Percentiles rank a stretch among this genome's conserved stretches.
Evolutionary conservation across 2,113 vertebrate genomes (phyloP).

Genomic region (Gallinago paraguaiae): DNA sequence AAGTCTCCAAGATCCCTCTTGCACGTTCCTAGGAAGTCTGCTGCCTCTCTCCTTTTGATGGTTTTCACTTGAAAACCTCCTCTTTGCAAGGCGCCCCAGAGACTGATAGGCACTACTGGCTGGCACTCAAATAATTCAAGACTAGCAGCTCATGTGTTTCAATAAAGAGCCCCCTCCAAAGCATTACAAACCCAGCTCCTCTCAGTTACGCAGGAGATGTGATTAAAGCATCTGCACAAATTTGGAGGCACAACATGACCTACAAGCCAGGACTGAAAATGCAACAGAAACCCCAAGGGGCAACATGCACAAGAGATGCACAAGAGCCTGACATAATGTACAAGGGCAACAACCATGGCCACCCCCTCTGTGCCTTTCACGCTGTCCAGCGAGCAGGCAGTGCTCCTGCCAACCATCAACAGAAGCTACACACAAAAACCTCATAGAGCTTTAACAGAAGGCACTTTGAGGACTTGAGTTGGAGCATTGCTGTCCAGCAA

Average conservation of each 20-base stretch:
- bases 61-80: not conserved
- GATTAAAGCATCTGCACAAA: not conserved
- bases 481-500: not conserved
- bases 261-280: not conserved
- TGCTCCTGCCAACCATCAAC: not conserved
- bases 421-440: not conserved
- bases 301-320: not conserved
- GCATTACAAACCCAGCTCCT: not conserved
- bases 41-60: not conserved
- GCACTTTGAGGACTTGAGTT: not conserved
- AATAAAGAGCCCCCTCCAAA: not conserved
- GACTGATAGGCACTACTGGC: not conserved
- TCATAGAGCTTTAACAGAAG: not conserved
- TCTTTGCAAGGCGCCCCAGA: not conserved
- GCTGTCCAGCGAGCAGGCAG: not conserved
- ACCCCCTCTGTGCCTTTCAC: not conserved
- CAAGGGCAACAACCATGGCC: not conserved
- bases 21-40: not conserved
- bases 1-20: not conserved
- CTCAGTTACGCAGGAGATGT: not conserved
- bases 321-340: not conserved
- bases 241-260: not conserved
- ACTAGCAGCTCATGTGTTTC: not conserved
- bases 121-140: not conserved
- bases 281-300: rapidly evolving